phyloP scores from a whole-genome alignment of 2,888 invertebrate genomes.

The Coelogynopora nodosa region DNA sequence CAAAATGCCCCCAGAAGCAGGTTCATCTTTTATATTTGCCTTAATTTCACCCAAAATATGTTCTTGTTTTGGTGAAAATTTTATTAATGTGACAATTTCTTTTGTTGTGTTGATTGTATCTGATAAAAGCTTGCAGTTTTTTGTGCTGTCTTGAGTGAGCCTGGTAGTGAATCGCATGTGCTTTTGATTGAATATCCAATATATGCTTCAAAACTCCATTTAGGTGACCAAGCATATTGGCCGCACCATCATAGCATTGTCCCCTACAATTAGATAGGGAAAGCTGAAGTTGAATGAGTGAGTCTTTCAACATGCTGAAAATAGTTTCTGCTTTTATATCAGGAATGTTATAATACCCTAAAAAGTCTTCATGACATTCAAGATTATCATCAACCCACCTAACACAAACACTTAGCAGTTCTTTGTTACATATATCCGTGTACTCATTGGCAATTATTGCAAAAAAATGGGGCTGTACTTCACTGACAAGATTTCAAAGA shows the following conservation, averaged over 20 bases:
- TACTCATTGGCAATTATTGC: neutral
- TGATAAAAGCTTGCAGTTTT: neutral
- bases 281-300: neutral
- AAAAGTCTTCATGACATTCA: neutral
- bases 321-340: neutral
- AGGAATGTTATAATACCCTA: neutral
- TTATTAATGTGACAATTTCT: slow-evolving; percentile 23
- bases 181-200: neutral
- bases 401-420: neutral
- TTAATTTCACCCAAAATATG: neutral
- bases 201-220: neutral
- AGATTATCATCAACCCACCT: neutral
- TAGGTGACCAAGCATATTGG: neutral
- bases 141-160: slow-evolving; percentile 4
- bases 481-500: neutral
- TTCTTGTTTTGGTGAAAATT: neutral
- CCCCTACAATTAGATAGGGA: neutral
- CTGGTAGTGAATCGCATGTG: neutral
- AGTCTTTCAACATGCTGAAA: neutral
- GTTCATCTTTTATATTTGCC: neutral
- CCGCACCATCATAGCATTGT: neutral
- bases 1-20: neutral
- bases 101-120: slow-evolving; percentile 2
- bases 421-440: neutral
- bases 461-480: neutral